Base-by-base conservation (phyloP, 2,888 invertebrate genomes). In the Callinectes sapidus region DNA sequence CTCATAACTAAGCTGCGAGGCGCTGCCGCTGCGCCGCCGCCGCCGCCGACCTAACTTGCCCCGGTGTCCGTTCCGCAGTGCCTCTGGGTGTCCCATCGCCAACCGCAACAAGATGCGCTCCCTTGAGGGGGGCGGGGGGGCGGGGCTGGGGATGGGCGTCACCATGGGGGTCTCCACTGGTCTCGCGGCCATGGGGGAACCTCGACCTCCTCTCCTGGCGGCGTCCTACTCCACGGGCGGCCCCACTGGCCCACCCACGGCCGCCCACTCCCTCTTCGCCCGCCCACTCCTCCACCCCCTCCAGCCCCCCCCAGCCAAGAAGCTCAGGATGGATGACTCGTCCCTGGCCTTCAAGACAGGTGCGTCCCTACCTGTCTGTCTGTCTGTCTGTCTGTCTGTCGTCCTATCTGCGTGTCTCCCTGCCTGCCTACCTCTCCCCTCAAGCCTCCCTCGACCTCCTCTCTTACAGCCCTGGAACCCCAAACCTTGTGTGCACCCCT, bases 11-110 rank as follows among this genome's bases (percentile, higher is more conserved):
- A 81, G 81, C 32, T 81, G 32, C 81, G 81, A 81, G 81, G 81
- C 81, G 71, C 18, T 28, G 71, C 71, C 48, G 48, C 48, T 28
- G 71, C 71, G 39, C 39, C 39, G 77, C 77, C 87, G 91, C 91
- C 89, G 77, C 48, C 81, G 89, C 90, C 92, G 90, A 48, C 89
- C 92, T 89, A 93, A 92, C 92, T 93, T 92, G 94, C 92, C 92
- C 81, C 87, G 90, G 92, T 94, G 93, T 90, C 87, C 91, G 55
- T 92, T 87, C 71, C 96, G 3, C 96, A 99, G 99, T 96, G 99
- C 99, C 95, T 99, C 99, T 94, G 99, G 99, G 94, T 99, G 99
- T 96, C 99, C 99, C 91, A 98, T 99, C 95, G 99, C 99, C 95
- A 98, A 98, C 96, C 97, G 98, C 95, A 98, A 98, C 96, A 98